Conservation (phyloP, 2,797 vertebrate genomes). For the Lindbergichthys nudifrons region DNA sequence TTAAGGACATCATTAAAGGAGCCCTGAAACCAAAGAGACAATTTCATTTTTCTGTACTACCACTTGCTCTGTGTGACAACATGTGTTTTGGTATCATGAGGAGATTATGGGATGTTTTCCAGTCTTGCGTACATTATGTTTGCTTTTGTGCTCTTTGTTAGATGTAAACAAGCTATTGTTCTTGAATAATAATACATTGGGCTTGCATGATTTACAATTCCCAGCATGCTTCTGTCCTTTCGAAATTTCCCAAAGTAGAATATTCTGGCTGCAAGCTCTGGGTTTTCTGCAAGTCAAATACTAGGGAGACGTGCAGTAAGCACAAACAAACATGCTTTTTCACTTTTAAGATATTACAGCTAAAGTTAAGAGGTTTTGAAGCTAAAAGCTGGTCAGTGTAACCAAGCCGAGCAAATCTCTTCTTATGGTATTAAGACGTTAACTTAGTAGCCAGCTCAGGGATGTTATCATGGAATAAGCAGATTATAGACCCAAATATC, state of each 20-base stretch:
- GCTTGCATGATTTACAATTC: conserved; percentile 34
- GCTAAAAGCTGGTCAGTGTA: conserved; percentile 69
- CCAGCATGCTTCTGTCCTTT: conserved; percentile 29
- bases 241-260: conserved; percentile 18
- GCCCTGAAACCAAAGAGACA: conserved; percentile 26
- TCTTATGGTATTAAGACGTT: conserved; percentile 74
- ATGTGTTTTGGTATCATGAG: neutral
- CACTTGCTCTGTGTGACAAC: conserved; percentile 5
- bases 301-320: conserved; percentile 21
- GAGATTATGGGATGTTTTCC: conserved; percentile 27
- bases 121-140: conserved; percentile 6
- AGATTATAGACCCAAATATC: conserved; percentile 73
- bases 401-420: conserved; percentile 71
- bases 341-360: conserved; percentile 38
- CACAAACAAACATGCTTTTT: conserved; percentile 47
- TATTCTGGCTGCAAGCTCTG: conserved; percentile 34
- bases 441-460: conserved; percentile 66
- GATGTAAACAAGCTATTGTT: conserved; percentile 34
- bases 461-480: conserved; percentile 70
- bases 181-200: conserved; percentile 46
- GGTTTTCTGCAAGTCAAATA: conserved; percentile 41
- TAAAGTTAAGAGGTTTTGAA: conserved; percentile 60
- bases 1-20: conserved; percentile 31
- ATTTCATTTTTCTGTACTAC: neutral
- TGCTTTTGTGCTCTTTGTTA: conserved; percentile 28